Evolutionary conservation across 2,113 vertebrate genomes (phyloP), one percentile per base, ranked within the genome.

Genomic region (Microcebus tavaratra): DNA sequence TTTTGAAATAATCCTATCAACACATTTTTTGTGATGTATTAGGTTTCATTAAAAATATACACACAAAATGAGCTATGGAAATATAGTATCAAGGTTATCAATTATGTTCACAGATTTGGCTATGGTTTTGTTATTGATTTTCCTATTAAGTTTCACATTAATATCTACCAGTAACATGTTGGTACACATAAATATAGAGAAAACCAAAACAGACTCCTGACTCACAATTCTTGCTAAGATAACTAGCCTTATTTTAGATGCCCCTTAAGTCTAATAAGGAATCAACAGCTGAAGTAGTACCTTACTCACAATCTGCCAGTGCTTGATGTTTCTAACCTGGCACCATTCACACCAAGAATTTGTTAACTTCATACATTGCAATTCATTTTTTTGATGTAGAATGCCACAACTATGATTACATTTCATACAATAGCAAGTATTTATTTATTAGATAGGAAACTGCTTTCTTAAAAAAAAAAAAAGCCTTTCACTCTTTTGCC

Each of bases 371-470:
- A 6, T 50, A 92, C 34, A 53, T 65, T 92, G 80, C 80, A 95
- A 75, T 96, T 97, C 97, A 85, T 55, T 93, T 95, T 67, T 95
- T 84, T 95, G 91, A 93, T 90, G 59, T 97, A 94, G 68, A 90
- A 61, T 70, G 76, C n/a, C 75, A 90, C 65, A 91, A n/a, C 90
- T 88, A 82, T 91, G 91, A 73, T 96, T 96, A 96, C 88, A 90
- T 93, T 95, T 95, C 76, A 90, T 61, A 90, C 48, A 39, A 15
- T 92, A 80, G 53, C 93, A 95, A 83, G 95, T 63, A 84, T 81
- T 91, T 95, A 93, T 97, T 97, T 96, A 95, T 95, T 90, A 97
- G 91, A 85, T 80, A 96, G 48, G 34, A 80, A 93, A 94, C 93
- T 57, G 21, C 45, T 95, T 53, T 89, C 53, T 95, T 94, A 91